Conservation (phyloP, 2,888 invertebrate genomes). For the Agrilus cyanescens region DNA sequence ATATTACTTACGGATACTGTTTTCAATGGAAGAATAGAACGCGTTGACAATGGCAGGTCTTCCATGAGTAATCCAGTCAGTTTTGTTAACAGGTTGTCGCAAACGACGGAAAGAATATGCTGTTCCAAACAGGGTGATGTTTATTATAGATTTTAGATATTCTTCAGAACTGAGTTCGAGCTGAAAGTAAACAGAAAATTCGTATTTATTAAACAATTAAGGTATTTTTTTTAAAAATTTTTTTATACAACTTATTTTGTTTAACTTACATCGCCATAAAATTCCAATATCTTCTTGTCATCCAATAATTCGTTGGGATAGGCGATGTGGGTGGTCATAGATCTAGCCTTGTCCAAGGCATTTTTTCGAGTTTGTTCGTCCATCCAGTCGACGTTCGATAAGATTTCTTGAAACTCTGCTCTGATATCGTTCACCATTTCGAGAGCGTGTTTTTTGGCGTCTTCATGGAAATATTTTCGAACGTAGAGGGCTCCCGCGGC, state of each 20-base stretch:
- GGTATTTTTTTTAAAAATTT: not conserved
- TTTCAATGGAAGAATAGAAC: conserved; percentile 75
- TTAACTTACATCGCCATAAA: conserved; percentile 55
- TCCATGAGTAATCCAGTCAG: conserved; percentile 76
- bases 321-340: conserved; percentile 83
- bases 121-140: conserved; percentile 68
- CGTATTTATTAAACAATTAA: conserved; percentile 6
- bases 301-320: conserved; percentile 85
- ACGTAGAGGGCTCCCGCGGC: conserved; percentile 80
- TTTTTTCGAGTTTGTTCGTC: conserved; percentile 66
- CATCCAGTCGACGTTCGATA: conserved; percentile 84
- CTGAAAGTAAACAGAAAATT: conserved; percentile 31
- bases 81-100: conserved; percentile 69
- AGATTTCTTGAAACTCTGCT: conserved; percentile 66
- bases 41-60: conserved; percentile 78
- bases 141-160: conserved; percentile 65
- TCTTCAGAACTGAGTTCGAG: conserved; percentile 57
- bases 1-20: conserved; percentile 67
- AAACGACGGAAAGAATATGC: conserved; percentile 67
- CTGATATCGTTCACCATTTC: conserved; percentile 84
- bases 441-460: conserved; percentile 68
- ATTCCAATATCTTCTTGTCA: conserved; percentile 64
- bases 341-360: conserved; percentile 67
- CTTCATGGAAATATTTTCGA: conserved; percentile 74
- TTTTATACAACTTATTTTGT: not conserved